A percentile compares a stretch with the other conserved stretches of the same genome.
These are phyloP conservation scores for Atherinomorus stipes DNA, from an alignment of 2,113 vertebrate genomes.

Conservation along the genomic window DNA sequence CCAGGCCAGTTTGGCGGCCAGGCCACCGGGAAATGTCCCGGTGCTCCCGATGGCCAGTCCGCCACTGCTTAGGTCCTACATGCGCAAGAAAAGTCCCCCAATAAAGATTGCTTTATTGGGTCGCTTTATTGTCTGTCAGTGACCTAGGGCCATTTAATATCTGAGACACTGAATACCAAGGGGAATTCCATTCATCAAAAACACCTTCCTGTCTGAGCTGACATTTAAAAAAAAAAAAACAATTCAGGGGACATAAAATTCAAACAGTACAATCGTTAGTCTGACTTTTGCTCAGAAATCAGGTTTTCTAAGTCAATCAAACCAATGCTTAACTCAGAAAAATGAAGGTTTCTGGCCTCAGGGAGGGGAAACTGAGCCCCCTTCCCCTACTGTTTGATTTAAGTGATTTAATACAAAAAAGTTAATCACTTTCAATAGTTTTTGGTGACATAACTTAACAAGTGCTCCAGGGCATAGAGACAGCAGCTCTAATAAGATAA, in stretches of 20 bases:
- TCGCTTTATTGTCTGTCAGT: conserved; percentile 25
- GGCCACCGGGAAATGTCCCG: no score
- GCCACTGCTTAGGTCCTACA: conserved; percentile 2
- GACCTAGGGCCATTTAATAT: conserved; percentile 67
- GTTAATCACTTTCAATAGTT: conserved; percentile 29
- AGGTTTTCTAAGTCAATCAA: conserved; percentile 22
- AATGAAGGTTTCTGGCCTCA: conserved; percentile 23
- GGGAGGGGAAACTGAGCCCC: conserved; percentile 8
- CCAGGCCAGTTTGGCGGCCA: no score
- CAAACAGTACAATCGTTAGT: conserved; percentile 20
- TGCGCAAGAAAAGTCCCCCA: conserved; percentile 18
- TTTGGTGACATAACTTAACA: conserved; percentile 30
- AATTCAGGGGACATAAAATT: conserved; percentile 44
- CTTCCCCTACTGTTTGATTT: neutral
- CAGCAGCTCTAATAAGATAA: conserved; percentile 29
- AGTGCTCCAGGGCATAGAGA: conserved; percentile 24
- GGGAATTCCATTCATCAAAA: conserved; percentile 54
- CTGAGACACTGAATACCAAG: conserved; percentile 51
- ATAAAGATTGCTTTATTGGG: conserved; percentile 30
- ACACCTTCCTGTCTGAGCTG: conserved; percentile 7
- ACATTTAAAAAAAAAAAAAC: conserved; percentile 33
- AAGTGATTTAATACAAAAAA: conserved; percentile 34
- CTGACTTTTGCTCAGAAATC: conserved; percentile 33
- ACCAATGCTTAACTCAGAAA: conserved; percentile 12
- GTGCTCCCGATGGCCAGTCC: no score